Percentiles rank a stretch among this genome's conserved stretches.
Evolutionary conservation across 2,888 invertebrate species (phyloP).

Genomic region (Nipponacmea schrenckii): DNA sequence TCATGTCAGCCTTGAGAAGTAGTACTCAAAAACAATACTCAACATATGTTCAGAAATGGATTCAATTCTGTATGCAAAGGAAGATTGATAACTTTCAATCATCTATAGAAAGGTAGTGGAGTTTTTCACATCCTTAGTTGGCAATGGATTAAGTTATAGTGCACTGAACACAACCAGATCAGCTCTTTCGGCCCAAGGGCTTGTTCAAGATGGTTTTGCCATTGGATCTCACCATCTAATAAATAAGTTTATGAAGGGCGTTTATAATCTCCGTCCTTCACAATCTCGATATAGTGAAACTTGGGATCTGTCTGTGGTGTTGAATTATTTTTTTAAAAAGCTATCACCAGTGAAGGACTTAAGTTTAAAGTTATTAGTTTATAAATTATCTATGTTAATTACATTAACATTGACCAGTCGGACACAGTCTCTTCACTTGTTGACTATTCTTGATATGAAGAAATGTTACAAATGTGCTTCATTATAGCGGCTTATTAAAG

Average conservation of each 20-base stretch:
- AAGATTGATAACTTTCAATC: constrained; percentile 14
- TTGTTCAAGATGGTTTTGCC: not conserved
- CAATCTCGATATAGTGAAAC: not conserved
- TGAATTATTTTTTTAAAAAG: not conserved
- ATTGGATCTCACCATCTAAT: not conserved
- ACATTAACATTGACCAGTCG: not conserved
- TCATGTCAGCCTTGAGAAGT: constrained; percentile 19
- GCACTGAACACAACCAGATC: too few relatives aligned
- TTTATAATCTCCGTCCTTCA: not conserved
- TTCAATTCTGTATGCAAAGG: constrained; percentile 17
- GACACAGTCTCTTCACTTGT: not conserved
- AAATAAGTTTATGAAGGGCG: not conserved
- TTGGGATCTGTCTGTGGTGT: not conserved
- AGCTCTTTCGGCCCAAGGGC: too few relatives aligned
- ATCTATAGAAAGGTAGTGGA: constrained; percentile 1
- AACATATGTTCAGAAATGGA: constrained; percentile 24
- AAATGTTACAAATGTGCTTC: not conserved
- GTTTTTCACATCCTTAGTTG: constrained; percentile 13
- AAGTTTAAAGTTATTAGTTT: not conserved
- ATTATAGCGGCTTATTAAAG: not conserved
- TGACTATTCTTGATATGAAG: not conserved
- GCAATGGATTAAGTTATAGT: constrained; percentile 16
- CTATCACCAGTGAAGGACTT: not conserved
- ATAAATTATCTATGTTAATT: not conserved
- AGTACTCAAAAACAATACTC: constrained; percentile 21